Conservation (phyloP, 2,888 invertebrate species). For the Andrena bucephala region DNA sequence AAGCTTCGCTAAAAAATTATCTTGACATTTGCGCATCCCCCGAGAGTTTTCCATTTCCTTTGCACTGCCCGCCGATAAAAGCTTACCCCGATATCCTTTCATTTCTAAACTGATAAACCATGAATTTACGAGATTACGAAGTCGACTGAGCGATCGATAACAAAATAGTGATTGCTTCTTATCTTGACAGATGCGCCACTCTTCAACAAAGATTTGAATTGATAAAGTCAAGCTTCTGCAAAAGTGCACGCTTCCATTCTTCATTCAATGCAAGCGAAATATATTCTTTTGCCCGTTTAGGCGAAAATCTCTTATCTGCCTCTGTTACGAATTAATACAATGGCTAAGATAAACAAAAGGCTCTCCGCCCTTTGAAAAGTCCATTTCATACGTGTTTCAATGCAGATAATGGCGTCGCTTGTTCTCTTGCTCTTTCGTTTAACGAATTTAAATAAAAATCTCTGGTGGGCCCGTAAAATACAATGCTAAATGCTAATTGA, state of each 20-base stretch:
- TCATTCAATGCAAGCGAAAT: not conserved
- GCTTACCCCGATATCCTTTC: conserved; percentile 48
- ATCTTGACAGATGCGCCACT: too few relatives aligned
- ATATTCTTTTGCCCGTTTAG: not conserved
- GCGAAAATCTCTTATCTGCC: conserved; percentile 10
- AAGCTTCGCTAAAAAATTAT: conserved; percentile 18
- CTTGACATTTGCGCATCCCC: conserved; percentile 53
- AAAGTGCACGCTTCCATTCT: not conserved
- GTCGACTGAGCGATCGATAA: not conserved
- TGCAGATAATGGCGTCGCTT: conserved; percentile 28
- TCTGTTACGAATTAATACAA: not conserved
- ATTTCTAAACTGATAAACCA: conserved; percentile 38
- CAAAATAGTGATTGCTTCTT: not conserved
- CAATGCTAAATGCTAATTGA: conserved; percentile 31
- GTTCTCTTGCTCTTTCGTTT: conserved; percentile 20
- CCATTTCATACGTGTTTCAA: conserved; percentile 24
- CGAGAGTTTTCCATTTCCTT: conserved; percentile 25
- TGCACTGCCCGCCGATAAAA: conserved; percentile 30
- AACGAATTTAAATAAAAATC: conserved; percentile 13
- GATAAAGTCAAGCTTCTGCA: not conserved
- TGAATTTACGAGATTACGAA: not conserved
- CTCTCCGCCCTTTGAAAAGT: not conserved
- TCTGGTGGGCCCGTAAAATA: not conserved
- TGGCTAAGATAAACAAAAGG: conserved; percentile 30
- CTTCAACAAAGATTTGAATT: too few relatives aligned